phyloP scores from a whole-genome alignment of 2,113 vertebrate genomes.

The Ptilorrhoa leucosticta region DNA sequence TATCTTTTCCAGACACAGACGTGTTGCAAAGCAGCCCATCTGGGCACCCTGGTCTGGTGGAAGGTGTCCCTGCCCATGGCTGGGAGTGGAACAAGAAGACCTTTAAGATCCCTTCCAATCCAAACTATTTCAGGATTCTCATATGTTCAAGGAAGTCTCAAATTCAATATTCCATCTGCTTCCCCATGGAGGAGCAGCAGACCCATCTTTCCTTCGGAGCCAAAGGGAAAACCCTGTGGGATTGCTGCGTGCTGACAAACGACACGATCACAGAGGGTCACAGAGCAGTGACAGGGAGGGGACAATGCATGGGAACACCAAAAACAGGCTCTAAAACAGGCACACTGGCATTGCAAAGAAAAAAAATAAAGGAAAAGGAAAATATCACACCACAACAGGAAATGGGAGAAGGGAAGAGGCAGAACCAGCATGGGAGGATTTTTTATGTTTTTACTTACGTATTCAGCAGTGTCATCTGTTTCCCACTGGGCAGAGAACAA shows the following conservation, averaged over 20 bases:
- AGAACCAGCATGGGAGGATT: neutral
- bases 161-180: neutral
- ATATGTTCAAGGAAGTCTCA: neutral
- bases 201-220: neutral
- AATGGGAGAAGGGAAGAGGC: neutral
- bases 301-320: neutral
- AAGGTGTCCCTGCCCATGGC: neutral
- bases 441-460: constrained; percentile 82
- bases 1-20: neutral
- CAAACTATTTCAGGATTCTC: neutral
- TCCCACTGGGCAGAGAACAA: constrained; percentile 92
- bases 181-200: neutral
- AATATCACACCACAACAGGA: constrained; percentile 24
- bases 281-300: neutral
- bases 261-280: neutral
- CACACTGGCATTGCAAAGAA: neutral
- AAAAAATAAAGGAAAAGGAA: neutral
- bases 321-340: neutral
- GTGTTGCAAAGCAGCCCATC: neutral
- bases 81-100: neutral
- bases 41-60: neutral
- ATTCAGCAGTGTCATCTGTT: constrained; percentile 96
- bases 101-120: neutral
- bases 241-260: neutral
- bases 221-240: constrained; percentile 3